These are phyloP conservation scores for Ctenodactylus gundi DNA, from an alignment of 2,113 vertebrate species.

Conservation along the genomic window DNA sequence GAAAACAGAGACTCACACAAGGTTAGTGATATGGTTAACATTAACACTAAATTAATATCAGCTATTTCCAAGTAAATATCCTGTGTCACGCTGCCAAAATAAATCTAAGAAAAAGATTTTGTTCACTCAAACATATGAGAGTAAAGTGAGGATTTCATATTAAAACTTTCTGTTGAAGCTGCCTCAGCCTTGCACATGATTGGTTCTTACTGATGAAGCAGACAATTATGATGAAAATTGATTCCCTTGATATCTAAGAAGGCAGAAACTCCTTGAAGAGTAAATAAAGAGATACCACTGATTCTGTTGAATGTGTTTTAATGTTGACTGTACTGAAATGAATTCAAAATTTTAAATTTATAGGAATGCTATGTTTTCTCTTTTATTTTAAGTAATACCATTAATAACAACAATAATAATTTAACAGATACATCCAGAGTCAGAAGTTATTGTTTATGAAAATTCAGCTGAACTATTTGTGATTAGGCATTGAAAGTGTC, in stretches of 20 bases:
- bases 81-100: neutral
- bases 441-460: neutral
- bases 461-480: neutral
- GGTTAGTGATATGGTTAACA: neutral
- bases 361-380: no score
- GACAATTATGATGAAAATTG: conserved; percentile 30
- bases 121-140: neutral
- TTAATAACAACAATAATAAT: neutral
- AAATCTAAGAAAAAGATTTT: neutral
- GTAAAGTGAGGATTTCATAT: neutral
- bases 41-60: neutral
- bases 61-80: neutral
- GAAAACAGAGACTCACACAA: neutral
- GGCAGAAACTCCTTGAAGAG: neutral
- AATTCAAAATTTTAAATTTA: conserved; percentile 4
- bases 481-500: conserved; percentile 2
- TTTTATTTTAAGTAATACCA: no score
- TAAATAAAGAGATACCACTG: conserved; percentile 32
- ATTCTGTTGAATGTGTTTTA: conserved; percentile 7
- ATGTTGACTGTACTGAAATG: neutral
- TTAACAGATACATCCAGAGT: neutral
- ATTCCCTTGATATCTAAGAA: conserved; percentile 18
- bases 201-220: neutral
- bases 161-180: neutral
- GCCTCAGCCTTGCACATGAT: neutral